Base-by-base conservation (phyloP, 2,113 vertebrate species). In the Labrus mixtus region DNA sequence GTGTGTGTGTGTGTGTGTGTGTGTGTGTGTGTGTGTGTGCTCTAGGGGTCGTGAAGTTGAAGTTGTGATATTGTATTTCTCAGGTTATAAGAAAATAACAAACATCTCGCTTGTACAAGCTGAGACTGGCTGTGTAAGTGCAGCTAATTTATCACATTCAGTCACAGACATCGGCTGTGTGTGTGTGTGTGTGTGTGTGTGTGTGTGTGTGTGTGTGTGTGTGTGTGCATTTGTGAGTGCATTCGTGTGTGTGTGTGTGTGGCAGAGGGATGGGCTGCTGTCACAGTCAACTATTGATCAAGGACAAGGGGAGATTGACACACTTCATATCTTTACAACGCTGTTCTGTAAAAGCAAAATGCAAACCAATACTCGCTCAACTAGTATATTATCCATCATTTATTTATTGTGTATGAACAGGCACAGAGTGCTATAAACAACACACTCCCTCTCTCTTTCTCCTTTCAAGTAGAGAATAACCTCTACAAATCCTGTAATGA, bases 401-500 rank as follows among this genome's bases (percentile, higher is more conserved):
- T 64, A 37, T 23, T 39, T 43, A 19, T 25, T 68, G 53, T 55
- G 37, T 72, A 73, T 79, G 53, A 73, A 76, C 60, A 78, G 13
- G 53, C 75, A 54, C 37, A 75, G 33, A 68, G 19, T 45, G 43
- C 20, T 10, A 57, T 17, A 58, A n/a, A 72, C 46, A 63, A n/a
- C 19, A 23, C 56, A 22, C 57, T 65, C 62, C 64, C 11, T 58
- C 74, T 50, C 29, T 51, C 54, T 20, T 10, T 60, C 36, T 15
- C 46, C 37, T 57, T 81, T 45, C 69, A 55, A 81, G 56, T 77
- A 51, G 48, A 79, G 37, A 75, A 68, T 78, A 73, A 75, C 48
- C 58, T 16, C 56, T 73, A n/a, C 77, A 72, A 83, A 78, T 86
- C 76, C 68, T 69, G 62, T 87, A 79, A 89, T 78, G 82, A 89